Evolutionary conservation across 2,888 invertebrate species (phyloP), one percentile per base, ranked within the genome.

Genomic region (Chymomyza procnemis): DNA sequence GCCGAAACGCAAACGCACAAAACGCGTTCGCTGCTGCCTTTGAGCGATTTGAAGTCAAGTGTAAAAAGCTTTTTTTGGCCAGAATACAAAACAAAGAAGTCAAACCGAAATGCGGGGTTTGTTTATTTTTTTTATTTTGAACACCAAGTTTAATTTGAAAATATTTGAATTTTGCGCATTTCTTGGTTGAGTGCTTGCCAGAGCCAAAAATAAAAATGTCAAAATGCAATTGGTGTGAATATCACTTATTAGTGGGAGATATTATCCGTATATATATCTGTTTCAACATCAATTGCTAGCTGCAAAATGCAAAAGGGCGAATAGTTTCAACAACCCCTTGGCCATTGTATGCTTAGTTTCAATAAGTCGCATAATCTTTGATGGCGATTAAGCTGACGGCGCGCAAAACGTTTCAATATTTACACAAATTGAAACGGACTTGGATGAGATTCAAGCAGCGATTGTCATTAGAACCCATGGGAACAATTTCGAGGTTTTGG

Each of bases 1-100:
- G 74, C 56, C 21, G 66, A 74, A 74, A 74, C 74, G 64, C 64
- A 74, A 84, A 79, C 81, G 85, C 82, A 82, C 76, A 79, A 75
- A 79, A 76, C 79, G 80, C 80, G 73, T 19, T 21, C 60, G n/a
- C 48, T 22, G 30, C 47, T 41, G 46, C 85, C 84, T 87, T 87
- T 87, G 86, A 87, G 74, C 88, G 74, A 87, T 87, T 83, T 87
- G 79, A 87, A 87, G 87, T 82, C 87, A 87, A 88, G 88, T 87
- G 86, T 87, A 87, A 87, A 82, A 74, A 79, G 77, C 73, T 75
- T 82, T 84, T 79, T 59, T 3, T 73, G 68, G 69, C 60, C 71
- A 71, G 8, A 79, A 71, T 52, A 63, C 55, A 57, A 62, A 52
- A 70, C 65, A 64, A 70, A 61, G 56, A 54, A 52, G 60, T 22